Base-by-base conservation (phyloP, 2,113 vertebrate genomes). In the Caracal caracal region DNA sequence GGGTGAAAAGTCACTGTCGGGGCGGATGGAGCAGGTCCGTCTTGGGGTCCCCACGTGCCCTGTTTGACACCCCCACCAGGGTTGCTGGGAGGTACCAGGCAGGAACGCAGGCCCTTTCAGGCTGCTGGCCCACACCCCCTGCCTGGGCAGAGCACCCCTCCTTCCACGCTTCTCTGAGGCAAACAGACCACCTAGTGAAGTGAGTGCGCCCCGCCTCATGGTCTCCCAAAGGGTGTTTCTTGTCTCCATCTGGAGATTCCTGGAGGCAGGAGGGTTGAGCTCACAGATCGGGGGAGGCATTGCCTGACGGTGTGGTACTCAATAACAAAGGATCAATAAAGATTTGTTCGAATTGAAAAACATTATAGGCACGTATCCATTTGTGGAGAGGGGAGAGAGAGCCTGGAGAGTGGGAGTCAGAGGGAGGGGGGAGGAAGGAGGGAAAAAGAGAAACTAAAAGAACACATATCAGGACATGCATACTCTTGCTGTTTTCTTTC, bases 241-340 rank as follows among this genome's bases (percentile, higher is more conserved):
- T 1, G 0, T 3, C n/a, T 33, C 26, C 35, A 3, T 33, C 6
- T 0, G 8, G 40, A 35, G 59, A 11, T 24, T 10, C 13, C 0
- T 10, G 24, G 61, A 47, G 13, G 59, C 20, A 4, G n/a, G 40
- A 35, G 40, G 5, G 70, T 5, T 28, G 15, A 0, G 15, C 16
- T 51, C 40, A 16, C 5, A 6, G 47, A 11, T 13, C 6, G 37
- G 19, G 66, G 80, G 6, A 87, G 56, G 10, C 30, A 4, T 37
- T 53, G 8, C 47, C 83, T 61, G 12, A 40, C 22, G 20, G 10
- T 9, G 40, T 20, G 47, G 40, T 63, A 53, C n/a, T 5, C 51
- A 16, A 30, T 7, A 26, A 81, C 86, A 75, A 13, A 90, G 68
- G n/a, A 35, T 10, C 81, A 15, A 5, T 11, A 4, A 59, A 17